Evolutionary conservation across 2,888 invertebrate genomes (phyloP), one percentile per base, ranked within the genome.

Genomic region (Hemaris fuciformis): DNA sequence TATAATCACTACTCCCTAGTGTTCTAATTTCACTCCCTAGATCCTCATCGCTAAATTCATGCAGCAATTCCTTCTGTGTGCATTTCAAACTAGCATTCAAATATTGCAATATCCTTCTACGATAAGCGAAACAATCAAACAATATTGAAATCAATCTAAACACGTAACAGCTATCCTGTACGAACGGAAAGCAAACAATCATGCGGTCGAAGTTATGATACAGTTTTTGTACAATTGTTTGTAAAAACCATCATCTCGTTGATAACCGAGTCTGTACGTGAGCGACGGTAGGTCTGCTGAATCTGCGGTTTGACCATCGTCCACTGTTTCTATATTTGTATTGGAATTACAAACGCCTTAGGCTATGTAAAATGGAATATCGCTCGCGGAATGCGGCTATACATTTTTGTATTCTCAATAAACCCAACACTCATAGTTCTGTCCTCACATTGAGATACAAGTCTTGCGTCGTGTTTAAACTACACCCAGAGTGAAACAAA

Each of bases 131-230:
- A 27, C 34, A n/a, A 20, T 23, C 31, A 61, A 57, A 57, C 56
- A 45, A 42, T 45, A 42, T 59, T 53, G 23, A 23, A 59, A 42
- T 34, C 60, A 48, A 46, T 60, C 46, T 20, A 15, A 60, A 48
- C 46, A 48, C 31, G 60, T 60, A 53, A 60, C 25, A 45, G 46
- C 42, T 27, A 31, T 53, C 53, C 31, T 41, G 41, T 46, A 68
- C 38, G 3, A 13, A 66, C 72, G 76, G 79, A 81, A 81, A 80
- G 75, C 78, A 75, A 77, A 76, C 76, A 81, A 83, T 83, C 80
- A 77, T 88, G 89, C 79, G 89, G 89, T 89, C 77, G 66, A 64
- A 66, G 73, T 79, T 79, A 81, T 79, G 84, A 84, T 87, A 80
- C 75, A 79, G 85, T 88, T 89, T 88, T 89, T 88, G 77, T 82